Percentiles rank a stretch among this genome's conserved stretches.
Evolutionary conservation across 2,113 vertebrate genomes (phyloP).

Genomic region (Gopherus flavomarginatus): DNA sequence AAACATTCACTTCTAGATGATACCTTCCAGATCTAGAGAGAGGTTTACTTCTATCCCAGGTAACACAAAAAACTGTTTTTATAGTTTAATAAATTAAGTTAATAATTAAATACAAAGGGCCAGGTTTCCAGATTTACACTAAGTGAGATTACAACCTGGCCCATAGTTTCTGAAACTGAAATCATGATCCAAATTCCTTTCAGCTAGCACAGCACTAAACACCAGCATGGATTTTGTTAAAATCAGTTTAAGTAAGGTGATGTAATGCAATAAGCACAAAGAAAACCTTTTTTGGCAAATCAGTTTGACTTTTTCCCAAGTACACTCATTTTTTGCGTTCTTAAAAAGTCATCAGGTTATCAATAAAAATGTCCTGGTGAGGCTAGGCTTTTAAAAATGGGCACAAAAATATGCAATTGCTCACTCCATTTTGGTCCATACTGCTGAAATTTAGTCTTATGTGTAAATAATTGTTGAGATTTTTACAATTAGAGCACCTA

Average conservation of each 20-base stretch:
- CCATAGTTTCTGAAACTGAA: background rate
- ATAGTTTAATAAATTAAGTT: background rate
- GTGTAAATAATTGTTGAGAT: background rate
- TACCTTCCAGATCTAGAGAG: background rate
- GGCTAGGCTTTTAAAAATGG: background rate
- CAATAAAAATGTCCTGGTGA: background rate
- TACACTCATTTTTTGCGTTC: background rate
- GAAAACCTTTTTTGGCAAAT: background rate
- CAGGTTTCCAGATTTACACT: background rate
- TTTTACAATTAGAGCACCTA: background rate
- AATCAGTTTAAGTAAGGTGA: background rate
- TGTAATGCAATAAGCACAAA: background rate
- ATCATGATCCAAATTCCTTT: background rate
- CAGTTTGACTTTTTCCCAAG: background rate
- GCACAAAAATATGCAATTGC: background rate
- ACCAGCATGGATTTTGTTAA: background rate
- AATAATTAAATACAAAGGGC: background rate
- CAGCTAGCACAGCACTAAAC: background rate
- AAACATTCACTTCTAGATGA: background rate
- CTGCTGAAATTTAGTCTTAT: background rate
- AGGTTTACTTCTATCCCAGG: background rate
- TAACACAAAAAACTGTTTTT: background rate
- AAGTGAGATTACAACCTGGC: background rate
- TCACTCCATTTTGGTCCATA: accelerated
- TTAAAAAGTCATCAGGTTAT: background rate